A percentile compares a stretch with the other conserved stretches of the same genome.
These are phyloP conservation scores for Patiria pectinifera DNA, from an alignment of 53 echinoderm and acorn worm genomes.

Conservation along the genomic window DNA sequence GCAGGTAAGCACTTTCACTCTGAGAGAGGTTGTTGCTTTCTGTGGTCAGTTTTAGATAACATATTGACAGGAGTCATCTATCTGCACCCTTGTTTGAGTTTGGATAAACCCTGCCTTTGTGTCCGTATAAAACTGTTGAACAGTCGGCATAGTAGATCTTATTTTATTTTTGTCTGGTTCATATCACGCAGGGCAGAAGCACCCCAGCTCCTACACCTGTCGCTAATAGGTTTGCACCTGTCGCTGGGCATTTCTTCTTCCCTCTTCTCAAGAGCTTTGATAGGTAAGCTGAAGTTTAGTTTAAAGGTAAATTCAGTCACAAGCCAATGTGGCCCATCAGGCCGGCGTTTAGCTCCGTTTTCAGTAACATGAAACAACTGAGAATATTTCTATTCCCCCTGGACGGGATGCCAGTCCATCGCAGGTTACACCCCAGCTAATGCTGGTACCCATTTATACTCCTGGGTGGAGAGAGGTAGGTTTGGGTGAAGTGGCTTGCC, in stretches of 20 bases:
- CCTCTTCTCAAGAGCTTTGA: conserved; percentile 92
- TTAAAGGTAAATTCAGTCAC: neutral
- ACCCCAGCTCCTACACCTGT: conserved; percentile 76
- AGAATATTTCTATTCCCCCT: too few relatives aligned
- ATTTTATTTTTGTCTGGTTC: neutral
- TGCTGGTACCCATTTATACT: neutral
- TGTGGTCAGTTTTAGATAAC: too few relatives aligned
- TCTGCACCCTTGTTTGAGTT: too few relatives aligned
- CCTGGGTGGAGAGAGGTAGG: neutral
- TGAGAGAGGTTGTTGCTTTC: too few relatives aligned
- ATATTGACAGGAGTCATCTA: too few relatives aligned
- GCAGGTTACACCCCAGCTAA: neutral
- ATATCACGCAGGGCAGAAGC: conserved; percentile 60
- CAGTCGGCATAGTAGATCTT: neutral
- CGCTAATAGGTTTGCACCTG: conserved; percentile 85
- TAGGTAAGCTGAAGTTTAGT: conserved; percentile 66
- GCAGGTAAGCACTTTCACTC: too few relatives aligned
- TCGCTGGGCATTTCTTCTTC: conserved; percentile 95
- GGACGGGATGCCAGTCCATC: neutral
- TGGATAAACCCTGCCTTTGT: too few relatives aligned
- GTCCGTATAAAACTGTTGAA: too few relatives aligned
- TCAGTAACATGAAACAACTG: too few relatives aligned
- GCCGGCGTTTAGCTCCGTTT: too few relatives aligned
- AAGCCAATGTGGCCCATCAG: neutral
- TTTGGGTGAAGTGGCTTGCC: too few relatives aligned